Evolutionary conservation across 2,888 invertebrate genomes (phyloP).

Genomic region (Metallyticus violacea): DNA sequence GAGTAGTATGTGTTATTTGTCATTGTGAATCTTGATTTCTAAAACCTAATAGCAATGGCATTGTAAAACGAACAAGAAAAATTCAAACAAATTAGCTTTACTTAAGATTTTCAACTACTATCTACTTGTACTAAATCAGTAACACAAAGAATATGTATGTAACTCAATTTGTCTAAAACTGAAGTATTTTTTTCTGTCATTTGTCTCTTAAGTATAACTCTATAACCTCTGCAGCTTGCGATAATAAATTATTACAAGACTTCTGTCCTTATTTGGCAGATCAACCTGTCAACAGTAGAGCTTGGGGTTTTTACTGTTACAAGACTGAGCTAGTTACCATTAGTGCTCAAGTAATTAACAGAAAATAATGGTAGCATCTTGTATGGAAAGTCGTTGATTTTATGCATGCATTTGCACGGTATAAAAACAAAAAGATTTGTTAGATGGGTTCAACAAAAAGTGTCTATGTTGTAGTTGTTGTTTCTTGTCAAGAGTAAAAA

Average conservation of each 20-base stretch:
- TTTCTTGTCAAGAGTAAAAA: no score
- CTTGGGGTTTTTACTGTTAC: not conserved
- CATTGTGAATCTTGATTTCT: not conserved
- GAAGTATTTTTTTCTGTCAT: not conserved
- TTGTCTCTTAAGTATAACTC: not conserved
- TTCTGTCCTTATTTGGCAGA: not conserved
- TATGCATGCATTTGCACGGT: not conserved
- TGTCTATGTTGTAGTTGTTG: no score
- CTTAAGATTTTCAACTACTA: not conserved
- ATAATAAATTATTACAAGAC: not conserved
- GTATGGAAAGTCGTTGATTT: not conserved
- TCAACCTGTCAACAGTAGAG: not conserved
- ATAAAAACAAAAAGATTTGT: not conserved
- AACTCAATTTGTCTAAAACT: not conserved
- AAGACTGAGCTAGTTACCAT: not conserved
- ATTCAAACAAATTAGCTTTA: not conserved
- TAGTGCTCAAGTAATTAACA: not conserved
- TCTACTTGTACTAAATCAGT: not conserved
- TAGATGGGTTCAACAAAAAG: no score
- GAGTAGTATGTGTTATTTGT: not conserved
- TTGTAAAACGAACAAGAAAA: not conserved
- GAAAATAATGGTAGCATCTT: not conserved
- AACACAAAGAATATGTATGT: not conserved
- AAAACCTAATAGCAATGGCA: not conserved
- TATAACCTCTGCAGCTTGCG: no score